A percentile compares a stretch with the other conserved stretches of the same genome.
phyloP scores from a whole-genome alignment of 1,140 invertebrate species.

The Drosophila teissieri region DNA sequence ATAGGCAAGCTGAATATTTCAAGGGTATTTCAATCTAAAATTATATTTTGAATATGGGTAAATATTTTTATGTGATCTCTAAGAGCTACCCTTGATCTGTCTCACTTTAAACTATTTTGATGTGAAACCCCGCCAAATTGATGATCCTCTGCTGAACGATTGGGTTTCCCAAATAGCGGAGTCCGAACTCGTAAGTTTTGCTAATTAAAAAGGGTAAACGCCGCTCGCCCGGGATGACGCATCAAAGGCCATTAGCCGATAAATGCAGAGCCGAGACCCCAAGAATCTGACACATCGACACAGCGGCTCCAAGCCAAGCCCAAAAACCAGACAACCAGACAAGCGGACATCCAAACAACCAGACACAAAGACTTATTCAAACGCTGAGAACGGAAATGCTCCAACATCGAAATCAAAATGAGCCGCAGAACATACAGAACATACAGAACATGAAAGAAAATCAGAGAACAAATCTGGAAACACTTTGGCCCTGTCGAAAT shows the following conservation, averaged over 20 bases:
- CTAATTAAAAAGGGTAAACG: conserved; percentile 77
- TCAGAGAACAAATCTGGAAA: conserved; percentile 36
- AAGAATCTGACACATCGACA: conserved; percentile 22
- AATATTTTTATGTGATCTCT: background rate
- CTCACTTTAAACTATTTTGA: background rate
- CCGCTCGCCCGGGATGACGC: conserved; percentile 49
- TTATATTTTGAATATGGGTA: background rate
- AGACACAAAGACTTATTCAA: conserved; percentile 38
- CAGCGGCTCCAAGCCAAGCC: conserved; percentile 47
- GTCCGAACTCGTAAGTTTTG: conserved; percentile 31
- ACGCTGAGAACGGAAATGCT: conserved; percentile 76
- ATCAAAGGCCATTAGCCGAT: conserved; percentile 81
- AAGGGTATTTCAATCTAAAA: background rate
- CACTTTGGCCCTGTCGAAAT: conserved; percentile 32
- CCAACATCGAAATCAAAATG: conserved; percentile 57
- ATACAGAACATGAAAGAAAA: conserved; percentile 10
- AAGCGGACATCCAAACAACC: conserved; percentile 1
- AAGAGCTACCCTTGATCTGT: background rate
- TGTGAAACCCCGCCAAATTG: background rate
- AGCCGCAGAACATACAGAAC: conserved; percentile 31
- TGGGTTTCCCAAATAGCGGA: conserved; percentile 11
- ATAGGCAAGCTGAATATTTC: background rate
- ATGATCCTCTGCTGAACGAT: background rate
- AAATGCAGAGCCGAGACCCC: conserved; percentile 24
- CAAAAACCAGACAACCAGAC: conserved; percentile 21